These are phyloP conservation scores for Coenonympha glycerion DNA, from an alignment of 2,888 invertebrate species.

Conservation along the genomic window DNA sequence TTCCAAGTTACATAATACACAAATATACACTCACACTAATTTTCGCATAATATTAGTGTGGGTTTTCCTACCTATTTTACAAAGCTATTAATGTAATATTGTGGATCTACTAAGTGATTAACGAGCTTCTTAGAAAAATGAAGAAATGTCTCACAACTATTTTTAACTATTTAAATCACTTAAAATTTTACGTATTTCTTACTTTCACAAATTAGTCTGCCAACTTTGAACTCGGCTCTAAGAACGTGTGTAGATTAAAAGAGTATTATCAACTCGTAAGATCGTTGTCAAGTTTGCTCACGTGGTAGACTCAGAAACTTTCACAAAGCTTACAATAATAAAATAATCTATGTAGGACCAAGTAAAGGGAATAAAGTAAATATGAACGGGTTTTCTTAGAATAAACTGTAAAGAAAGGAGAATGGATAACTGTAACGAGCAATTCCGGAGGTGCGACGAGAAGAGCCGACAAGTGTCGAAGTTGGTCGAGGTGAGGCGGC, in stretches of 20 bases:
- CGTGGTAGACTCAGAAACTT: constrained; percentile 45
- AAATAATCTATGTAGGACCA: constrained; percentile 44
- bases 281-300: constrained; percentile 49
- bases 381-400: constrained; percentile 44
- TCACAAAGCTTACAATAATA: constrained; percentile 49
- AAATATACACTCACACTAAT: too few relatives aligned
- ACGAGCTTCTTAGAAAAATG: background rate
- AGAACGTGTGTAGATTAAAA: constrained; percentile 28
- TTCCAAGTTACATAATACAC: too few relatives aligned
- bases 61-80: too few relatives aligned
- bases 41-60: too few relatives aligned
- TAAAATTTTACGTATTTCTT: constrained; percentile 1
- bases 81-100: too few relatives aligned
- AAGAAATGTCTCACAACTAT: background rate
- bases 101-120: too few relatives aligned
- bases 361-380: too few relatives aligned
- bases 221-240: constrained; percentile 22
- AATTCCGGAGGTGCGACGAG: too few relatives aligned
- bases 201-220: constrained; percentile 25
- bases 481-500: too few relatives aligned
- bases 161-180: background rate
- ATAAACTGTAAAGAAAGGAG: too few relatives aligned
- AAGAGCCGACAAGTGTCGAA: too few relatives aligned
- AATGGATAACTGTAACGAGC: too few relatives aligned
- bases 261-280: constrained; percentile 26